Percentiles rank a stretch among this genome's conserved stretches.
Conservation (phyloP, 2,888 invertebrate genomes). For the Temnothorax ravouxi region DNA sequence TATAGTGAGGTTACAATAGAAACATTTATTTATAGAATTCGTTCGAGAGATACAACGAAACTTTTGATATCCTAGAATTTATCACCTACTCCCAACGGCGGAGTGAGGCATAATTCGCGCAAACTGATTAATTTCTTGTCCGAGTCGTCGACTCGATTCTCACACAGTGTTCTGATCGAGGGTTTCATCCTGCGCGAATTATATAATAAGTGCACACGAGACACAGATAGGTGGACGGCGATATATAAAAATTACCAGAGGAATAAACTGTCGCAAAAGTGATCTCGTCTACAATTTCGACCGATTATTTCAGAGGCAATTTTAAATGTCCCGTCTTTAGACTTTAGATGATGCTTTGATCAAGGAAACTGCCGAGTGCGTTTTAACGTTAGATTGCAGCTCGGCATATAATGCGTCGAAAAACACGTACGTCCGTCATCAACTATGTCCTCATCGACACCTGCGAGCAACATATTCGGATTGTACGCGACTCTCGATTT, state of each 20-base stretch:
- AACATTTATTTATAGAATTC: slow-evolving; percentile 85
- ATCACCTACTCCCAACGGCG: slow-evolving; percentile 57
- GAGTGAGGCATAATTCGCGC: slow-evolving; percentile 70
- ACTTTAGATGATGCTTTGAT: slow-evolving; percentile 67
- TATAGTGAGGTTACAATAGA: slow-evolving; percentile 80
- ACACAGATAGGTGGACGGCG: slow-evolving; percentile 81
- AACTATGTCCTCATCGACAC: slow-evolving; percentile 27
- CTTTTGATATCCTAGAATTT: slow-evolving; percentile 81
- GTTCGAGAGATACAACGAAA: slow-evolving; percentile 81
- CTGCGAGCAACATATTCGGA: slow-evolving; percentile 37
- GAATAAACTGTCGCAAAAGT: slow-evolving; percentile 37
- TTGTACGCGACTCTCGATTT: slow-evolving; percentile 2
- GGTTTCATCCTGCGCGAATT: slow-evolving; percentile 73
- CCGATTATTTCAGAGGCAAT: slow-evolving; percentile 50
- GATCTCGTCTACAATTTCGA: neutral
- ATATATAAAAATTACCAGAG: slow-evolving; percentile 60
- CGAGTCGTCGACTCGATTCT: neutral
- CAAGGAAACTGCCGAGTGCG: slow-evolving; percentile 62
- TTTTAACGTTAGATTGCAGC: slow-evolving; percentile 64
- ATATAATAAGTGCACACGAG: slow-evolving; percentile 83
- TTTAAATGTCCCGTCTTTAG: slow-evolving; percentile 58
- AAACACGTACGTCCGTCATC: slow-evolving; percentile 65
- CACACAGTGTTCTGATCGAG: slow-evolving; percentile 43
- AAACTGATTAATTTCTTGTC: slow-evolving; percentile 43
- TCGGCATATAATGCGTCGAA: slow-evolving; percentile 59